These are phyloP conservation scores for Umimayanthus kanabou DNA, from an alignment of 92 coral and sea anemone genomes.

Conservation along the genomic window DNA sequence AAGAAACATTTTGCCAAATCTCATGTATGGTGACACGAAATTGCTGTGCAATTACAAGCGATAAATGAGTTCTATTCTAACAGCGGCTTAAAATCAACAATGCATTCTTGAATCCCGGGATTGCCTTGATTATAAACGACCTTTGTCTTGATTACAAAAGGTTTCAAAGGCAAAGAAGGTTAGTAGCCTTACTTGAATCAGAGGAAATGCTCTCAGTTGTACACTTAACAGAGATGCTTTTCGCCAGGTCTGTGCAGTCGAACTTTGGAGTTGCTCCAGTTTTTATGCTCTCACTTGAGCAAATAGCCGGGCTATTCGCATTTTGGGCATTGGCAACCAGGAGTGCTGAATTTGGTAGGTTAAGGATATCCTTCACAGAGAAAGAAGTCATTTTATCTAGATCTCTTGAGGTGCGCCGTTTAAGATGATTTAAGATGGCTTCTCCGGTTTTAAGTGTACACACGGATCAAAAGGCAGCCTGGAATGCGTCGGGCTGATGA, in stretches of 20 bases:
- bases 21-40: conserved; percentile 32
- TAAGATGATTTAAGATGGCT: conserved; percentile 88
- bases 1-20: conserved; percentile 20
- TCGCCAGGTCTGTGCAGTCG: conserved; percentile 43
- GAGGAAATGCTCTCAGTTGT: conserved; percentile 39
- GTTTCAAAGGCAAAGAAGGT: conserved; percentile 24
- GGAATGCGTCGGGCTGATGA: conserved; percentile 89
- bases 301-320: conserved; percentile 72
- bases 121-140: conserved; percentile 31
- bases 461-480: conserved; percentile 81
- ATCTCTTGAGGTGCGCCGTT: conserved; percentile 52
- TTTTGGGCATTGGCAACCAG: conserved; percentile 65
- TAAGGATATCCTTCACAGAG: conserved; percentile 92
- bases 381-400: conserved; percentile 83
- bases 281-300: conserved; percentile 80
- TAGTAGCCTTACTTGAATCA: conserved; percentile 37
- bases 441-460: conserved; percentile 78
- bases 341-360: conserved; percentile 86
- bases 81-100: conserved; percentile 42
- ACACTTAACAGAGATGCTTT: conserved; percentile 35
- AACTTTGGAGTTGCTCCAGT: conserved; percentile 52
- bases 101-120: conserved; percentile 48
- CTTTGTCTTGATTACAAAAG: conserved; percentile 39
- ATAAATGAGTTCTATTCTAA: conserved; percentile 44
- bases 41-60: conserved; percentile 47